Conservation (phyloP, 2,113 vertebrate genomes). For the Nematolebias whitei region DNA sequence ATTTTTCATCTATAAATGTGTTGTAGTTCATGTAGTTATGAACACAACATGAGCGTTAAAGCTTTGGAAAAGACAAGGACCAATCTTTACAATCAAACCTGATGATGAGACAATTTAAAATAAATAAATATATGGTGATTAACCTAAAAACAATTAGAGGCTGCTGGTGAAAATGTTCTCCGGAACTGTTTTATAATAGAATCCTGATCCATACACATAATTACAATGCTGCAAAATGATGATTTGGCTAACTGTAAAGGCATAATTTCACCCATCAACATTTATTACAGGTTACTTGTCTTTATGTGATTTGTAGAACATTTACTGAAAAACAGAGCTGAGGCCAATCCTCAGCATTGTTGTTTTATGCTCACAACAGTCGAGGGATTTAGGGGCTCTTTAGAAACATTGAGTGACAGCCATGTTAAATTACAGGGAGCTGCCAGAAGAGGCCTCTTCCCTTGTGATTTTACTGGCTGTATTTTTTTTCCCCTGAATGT, state of each 20-base stretch:
- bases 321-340: constrained; percentile 46
- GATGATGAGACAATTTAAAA: not conserved
- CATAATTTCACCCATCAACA: constrained; percentile 26
- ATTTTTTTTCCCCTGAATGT: constrained; percentile 69
- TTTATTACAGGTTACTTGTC: constrained; percentile 32
- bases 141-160: constrained; percentile 23
- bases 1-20: no score
- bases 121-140: constrained; percentile 2
- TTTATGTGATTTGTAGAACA: constrained; percentile 36
- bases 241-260: constrained; percentile 14
- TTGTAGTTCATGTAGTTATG: no score
- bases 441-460: constrained; percentile 65
- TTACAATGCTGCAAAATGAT: not conserved
- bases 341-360: constrained; percentile 43
- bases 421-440: constrained; percentile 72
- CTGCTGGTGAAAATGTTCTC: constrained; percentile 22
- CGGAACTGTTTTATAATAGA: constrained; percentile 18
- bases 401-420: constrained; percentile 77
- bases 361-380: constrained; percentile 53
- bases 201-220: not conserved
- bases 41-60: not conserved
- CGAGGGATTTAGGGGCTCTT: constrained; percentile 56
- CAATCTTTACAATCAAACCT: not conserved
- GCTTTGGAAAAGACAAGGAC: not conserved
- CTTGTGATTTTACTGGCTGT: constrained; percentile 52